A percentile compares a stretch with the other conserved stretches of the same genome.
Evolutionary conservation across 2,888 invertebrate genomes (phyloP).

Genomic region (Isoperla grammatica): DNA sequence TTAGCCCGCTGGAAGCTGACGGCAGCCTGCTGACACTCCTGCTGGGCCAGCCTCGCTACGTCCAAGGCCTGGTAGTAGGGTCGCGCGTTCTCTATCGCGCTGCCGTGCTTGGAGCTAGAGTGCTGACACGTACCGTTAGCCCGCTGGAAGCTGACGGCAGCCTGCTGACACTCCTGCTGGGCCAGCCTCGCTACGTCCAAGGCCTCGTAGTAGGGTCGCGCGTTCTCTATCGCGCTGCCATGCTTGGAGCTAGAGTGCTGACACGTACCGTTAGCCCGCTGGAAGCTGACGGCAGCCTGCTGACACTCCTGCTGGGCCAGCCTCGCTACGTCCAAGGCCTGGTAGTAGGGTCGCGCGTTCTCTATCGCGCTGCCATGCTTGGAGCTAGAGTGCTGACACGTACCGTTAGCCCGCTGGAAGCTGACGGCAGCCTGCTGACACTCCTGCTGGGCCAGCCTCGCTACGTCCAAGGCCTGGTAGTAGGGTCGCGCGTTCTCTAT

Average conservation of each 20-base stretch:
- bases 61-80: constrained; percentile 79
- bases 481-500: constrained; percentile 86
- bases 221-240: constrained; percentile 78
- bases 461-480: constrained; percentile 62
- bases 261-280: too few species aligned
- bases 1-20: constrained; percentile 86
- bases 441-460: constrained; percentile 49
- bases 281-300: constrained; percentile 83
- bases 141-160: constrained; percentile 83
- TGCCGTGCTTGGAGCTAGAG: constrained; percentile 76
- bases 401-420: too few species aligned
- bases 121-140: constrained; percentile 87
- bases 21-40: constrained; percentile 85
- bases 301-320: constrained; percentile 67
- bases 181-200: constrained; percentile 35
- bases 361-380: constrained; percentile 82
- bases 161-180: constrained; percentile 75
- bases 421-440: constrained; percentile 87
- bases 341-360: constrained; percentile 85
- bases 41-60: constrained; percentile 39
- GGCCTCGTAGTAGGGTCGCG: constrained; percentile 86
- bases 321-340: constrained; percentile 49
- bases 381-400: too few species aligned
- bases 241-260: constrained; percentile 78
- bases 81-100: constrained; percentile 79